These are phyloP conservation scores for Doris montereyensis DNA, from an alignment of 2,888 invertebrate genomes.

Conservation along the genomic window DNA sequence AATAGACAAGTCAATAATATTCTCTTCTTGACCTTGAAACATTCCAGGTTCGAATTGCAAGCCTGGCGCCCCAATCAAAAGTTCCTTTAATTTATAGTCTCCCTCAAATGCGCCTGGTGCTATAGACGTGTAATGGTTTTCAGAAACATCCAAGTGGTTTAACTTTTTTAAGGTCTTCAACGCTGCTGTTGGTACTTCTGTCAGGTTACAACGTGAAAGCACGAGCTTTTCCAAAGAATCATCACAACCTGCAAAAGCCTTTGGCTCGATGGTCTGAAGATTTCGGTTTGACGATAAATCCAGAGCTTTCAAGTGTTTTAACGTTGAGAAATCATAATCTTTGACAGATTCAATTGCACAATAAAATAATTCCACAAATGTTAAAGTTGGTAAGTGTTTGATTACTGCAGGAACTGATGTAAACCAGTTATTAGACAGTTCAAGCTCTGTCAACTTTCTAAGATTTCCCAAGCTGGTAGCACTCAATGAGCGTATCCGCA, in stretches of 20 bases:
- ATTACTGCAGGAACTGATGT: slow-evolving; percentile 17
- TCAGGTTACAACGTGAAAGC: slow-evolving; percentile 35
- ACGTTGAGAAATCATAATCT: slow-evolving; percentile 28
- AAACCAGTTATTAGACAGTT: slow-evolving; percentile 39
- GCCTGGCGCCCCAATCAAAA: slow-evolving; percentile 35
- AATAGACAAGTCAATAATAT: slow-evolving; percentile 41
- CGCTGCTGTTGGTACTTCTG: slow-evolving; percentile 37
- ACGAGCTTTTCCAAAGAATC: slow-evolving; percentile 30
- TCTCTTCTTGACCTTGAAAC: slow-evolving; percentile 41
- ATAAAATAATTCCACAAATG: slow-evolving; percentile 36
- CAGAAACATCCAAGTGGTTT: slow-evolving; percentile 39
- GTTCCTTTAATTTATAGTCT: slow-evolving; percentile 37
- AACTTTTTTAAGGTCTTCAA: slow-evolving; percentile 35
- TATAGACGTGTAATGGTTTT: slow-evolving; percentile 35
- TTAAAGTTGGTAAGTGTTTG: slow-evolving; percentile 32
- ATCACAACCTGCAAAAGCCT: slow-evolving; percentile 40
- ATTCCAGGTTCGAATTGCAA: slow-evolving; percentile 31
- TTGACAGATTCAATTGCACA: slow-evolving; percentile 36
- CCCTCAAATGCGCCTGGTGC: slow-evolving; percentile 28
- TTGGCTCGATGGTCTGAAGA: slow-evolving; percentile 18
- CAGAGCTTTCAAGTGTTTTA: slow-evolving; percentile 33
- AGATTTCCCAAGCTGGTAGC: background rate
- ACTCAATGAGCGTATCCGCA: slow-evolving; percentile 26
- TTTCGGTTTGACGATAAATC: slow-evolving; percentile 31
- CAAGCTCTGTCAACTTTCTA: slow-evolving; percentile 11